Conservation (phyloP, 2,113 vertebrate genomes). For the Sclerurus mexicanus region DNA sequence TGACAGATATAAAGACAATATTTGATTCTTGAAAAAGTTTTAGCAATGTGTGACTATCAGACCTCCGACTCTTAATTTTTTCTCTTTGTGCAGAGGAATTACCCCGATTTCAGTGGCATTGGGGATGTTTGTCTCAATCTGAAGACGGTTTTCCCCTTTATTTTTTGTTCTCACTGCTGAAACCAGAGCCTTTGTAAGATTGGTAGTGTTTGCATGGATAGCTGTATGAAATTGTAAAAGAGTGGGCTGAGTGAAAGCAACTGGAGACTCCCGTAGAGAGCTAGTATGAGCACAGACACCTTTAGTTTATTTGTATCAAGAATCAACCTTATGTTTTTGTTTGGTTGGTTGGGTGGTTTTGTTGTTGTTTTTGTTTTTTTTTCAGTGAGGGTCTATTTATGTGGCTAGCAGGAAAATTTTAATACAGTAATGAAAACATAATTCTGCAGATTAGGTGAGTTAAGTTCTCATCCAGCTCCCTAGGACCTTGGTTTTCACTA, state of each 20-base stretch:
- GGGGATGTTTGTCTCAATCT: neutral
- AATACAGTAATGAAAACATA: neutral
- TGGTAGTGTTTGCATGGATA: neutral
- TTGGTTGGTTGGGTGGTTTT: too few relatives aligned
- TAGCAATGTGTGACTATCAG: neutral
- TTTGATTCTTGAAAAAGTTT: neutral
- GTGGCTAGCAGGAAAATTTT: neutral
- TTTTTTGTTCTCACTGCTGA: neutral
- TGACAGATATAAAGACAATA: neutral
- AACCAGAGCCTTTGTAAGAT: neutral
- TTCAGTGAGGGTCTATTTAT: neutral
- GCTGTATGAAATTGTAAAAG: neutral
- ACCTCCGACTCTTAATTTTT: fast-evolving
- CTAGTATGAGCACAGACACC: fast-evolving
- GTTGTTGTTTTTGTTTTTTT: neutral
- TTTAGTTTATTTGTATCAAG: neutral
- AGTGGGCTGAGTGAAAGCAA: fast-evolving
- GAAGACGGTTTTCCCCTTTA: neutral
- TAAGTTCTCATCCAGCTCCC: neutral
- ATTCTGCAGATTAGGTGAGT: neutral
- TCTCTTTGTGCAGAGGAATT: neutral
- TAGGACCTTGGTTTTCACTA: neutral
- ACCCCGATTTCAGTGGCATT: fast-evolving
- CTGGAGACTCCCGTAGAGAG: neutral
- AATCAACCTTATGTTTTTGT: too few relatives aligned